Conservation (phyloP, 2,888 invertebrate genomes). For the Drosophila ochracea region DNA sequence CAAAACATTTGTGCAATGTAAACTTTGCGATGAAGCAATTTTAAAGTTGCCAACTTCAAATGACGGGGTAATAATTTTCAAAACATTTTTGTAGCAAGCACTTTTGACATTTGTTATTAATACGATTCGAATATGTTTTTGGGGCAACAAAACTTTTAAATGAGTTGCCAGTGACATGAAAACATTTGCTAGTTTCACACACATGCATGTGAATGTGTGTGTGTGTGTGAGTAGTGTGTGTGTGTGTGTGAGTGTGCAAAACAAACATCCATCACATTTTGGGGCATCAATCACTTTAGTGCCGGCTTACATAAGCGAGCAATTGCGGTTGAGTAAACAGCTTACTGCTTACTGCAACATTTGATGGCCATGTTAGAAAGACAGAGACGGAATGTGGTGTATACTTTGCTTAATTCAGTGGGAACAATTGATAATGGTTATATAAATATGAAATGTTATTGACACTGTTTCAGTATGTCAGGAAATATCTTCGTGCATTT, state of each 20-base stretch:
- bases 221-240: background rate
- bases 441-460: background rate
- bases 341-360: background rate
- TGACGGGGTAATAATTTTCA: constrained; percentile 58
- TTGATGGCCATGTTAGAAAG: background rate
- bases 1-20: constrained; percentile 65
- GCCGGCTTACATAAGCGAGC: constrained; percentile 32
- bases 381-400: background rate
- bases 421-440: background rate
- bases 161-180: constrained; percentile 34
- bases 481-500: background rate
- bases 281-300: constrained; percentile 66
- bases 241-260: constrained; percentile 22
- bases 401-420: background rate
- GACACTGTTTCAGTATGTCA: background rate
- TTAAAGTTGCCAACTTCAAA: constrained; percentile 61
- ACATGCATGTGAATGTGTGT: constrained; percentile 1
- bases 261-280: constrained; percentile 64
- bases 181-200: constrained; percentile 20
- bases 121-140: constrained; percentile 42
- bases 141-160: constrained; percentile 53
- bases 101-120: constrained; percentile 69
- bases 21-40: constrained; percentile 72
- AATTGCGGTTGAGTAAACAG: constrained; percentile 53
- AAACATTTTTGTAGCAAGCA: constrained; percentile 43